Percentiles rank a stretch among this genome's conserved stretches.
These are phyloP conservation scores for Natator depressus DNA, from an alignment of 2,113 vertebrate genomes.

Conservation along the genomic window DNA sequence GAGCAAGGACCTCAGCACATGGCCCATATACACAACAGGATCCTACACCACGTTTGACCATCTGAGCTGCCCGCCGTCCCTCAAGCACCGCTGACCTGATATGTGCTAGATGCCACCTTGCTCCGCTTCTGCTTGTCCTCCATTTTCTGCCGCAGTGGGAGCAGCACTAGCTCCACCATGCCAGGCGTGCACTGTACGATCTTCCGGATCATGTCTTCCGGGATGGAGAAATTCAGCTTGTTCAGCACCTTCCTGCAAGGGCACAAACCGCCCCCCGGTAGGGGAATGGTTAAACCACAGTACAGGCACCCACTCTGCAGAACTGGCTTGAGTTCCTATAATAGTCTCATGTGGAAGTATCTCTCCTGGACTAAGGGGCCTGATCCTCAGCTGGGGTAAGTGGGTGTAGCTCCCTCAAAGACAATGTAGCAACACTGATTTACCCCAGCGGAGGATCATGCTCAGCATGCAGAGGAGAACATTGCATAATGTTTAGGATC, in stretches of 20 bases:
- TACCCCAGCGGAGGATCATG: neutral
- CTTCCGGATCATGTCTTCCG: constrained; percentile 66
- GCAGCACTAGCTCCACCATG: constrained; percentile 75
- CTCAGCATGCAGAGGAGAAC: neutral
- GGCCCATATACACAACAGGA: neutral
- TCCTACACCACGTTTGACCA: neutral
- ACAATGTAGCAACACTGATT: neutral
- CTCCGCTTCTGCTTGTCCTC: constrained; percentile 66
- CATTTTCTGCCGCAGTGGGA: constrained; percentile 73
- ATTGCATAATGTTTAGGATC: neutral
- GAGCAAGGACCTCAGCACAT: neutral
- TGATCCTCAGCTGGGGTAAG: too few species aligned
- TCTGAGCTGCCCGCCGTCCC: neutral
- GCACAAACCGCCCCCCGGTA: too few species aligned
- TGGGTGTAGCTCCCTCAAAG: neutral
- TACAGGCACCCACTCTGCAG: neutral
- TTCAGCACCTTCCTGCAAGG: constrained; percentile 77
- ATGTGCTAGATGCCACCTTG: constrained; percentile 1
- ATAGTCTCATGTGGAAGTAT: fast-evolving
- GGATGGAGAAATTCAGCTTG: constrained; percentile 75
- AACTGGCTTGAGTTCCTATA: neutral
- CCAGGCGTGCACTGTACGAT: constrained; percentile 72
- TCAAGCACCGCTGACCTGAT: constrained; percentile 51
- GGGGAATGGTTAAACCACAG: neutral
- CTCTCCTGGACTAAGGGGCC: neutral